phyloP scores from a whole-genome alignment of 2,797 vertebrate species.

The Anabas testudineus region DNA sequence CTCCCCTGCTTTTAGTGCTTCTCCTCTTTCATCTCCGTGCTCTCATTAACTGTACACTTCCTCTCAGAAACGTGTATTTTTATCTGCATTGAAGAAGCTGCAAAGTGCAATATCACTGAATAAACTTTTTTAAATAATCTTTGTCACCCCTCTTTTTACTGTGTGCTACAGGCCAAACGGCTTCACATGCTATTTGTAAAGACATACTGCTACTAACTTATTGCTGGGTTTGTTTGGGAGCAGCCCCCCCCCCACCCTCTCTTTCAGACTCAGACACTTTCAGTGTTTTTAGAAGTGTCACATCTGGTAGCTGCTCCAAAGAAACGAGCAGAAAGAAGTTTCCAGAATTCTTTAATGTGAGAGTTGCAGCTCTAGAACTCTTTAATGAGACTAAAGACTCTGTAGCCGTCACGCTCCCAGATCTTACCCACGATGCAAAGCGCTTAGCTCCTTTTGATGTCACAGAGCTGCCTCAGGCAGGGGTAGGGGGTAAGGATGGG shows the following conservation, averaged over 20 bases:
- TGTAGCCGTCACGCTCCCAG: slow-evolving; percentile 81
- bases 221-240: slow-evolving; percentile 28
- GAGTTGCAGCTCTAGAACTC: slow-evolving; percentile 76
- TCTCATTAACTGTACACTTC: slow-evolving; percentile 44
- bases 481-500: slow-evolving; percentile 74
- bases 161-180: slow-evolving; percentile 20
- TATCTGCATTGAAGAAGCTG: slow-evolving; percentile 43
- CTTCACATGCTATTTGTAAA: slow-evolving; percentile 30
- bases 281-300: slow-evolving; percentile 50
- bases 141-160: slow-evolving; percentile 1
- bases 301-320: slow-evolving; percentile 57
- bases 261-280: slow-evolving; percentile 28
- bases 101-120: slow-evolving; percentile 78
- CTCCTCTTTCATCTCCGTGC: slow-evolving; percentile 13
- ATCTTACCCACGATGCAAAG: slow-evolving; percentile 85
- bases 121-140: slow-evolving; percentile 76
- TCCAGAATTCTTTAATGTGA: slow-evolving; percentile 76
- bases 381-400: slow-evolving; percentile 85
- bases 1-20: slow-evolving; percentile 33
- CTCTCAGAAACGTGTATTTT: slow-evolving; percentile 42
- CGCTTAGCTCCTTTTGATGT: slow-evolving; percentile 85
- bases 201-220: not conserved
- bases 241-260: too few relatives aligned
- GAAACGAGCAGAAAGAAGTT: slow-evolving; percentile 69
- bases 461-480: slow-evolving; percentile 75